These are phyloP conservation scores for Crocidura indochinensis DNA, from an alignment of 2,797 vertebrate genomes.

Conservation along the genomic window DNA sequence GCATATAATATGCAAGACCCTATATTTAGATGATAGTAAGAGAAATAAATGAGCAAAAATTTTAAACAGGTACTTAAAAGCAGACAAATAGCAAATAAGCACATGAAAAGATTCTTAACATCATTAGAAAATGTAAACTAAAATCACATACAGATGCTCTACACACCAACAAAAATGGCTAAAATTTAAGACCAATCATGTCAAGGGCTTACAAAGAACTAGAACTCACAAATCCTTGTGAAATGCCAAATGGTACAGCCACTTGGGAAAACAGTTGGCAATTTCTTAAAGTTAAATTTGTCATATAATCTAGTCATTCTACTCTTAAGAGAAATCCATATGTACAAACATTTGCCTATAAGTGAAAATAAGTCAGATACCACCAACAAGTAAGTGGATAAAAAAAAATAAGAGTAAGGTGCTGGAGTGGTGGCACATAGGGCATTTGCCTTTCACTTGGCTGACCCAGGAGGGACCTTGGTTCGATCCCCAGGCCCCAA, in stretches of 20 bases:
- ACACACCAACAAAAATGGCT: not conserved
- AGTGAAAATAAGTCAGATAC: too few species aligned
- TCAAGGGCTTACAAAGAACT: slow-evolving; percentile 11
- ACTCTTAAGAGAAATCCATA: too few species aligned
- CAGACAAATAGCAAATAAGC: not conserved
- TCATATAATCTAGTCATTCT: too few species aligned
- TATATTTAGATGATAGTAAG: slow-evolving; percentile 32
- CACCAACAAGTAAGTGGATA: too few species aligned
- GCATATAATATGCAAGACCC: slow-evolving; percentile 45
- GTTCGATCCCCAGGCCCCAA: too few species aligned
- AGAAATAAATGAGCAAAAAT: slow-evolving; percentile 49
- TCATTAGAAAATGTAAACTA: slow-evolving; percentile 31
- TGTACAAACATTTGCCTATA: too few species aligned
- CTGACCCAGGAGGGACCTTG: too few species aligned
- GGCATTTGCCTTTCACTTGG: too few species aligned
- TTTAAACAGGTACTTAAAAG: slow-evolving; percentile 51
- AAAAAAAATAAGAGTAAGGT: too few species aligned
- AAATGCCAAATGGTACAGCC: slow-evolving; percentile 32
- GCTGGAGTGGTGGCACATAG: too few species aligned
- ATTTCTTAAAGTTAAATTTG: too few species aligned
- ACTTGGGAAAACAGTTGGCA: slow-evolving; percentile 53
- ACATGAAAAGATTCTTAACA: slow-evolving; percentile 57
- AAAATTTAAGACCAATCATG: slow-evolving; percentile 46
- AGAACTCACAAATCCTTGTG: not conserved
- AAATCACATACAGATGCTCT: slow-evolving; percentile 24